Evolutionary conservation across 1,140 invertebrate species (phyloP), one percentile per base, ranked within the genome.

Genomic region (Papilio helenus): DNA sequence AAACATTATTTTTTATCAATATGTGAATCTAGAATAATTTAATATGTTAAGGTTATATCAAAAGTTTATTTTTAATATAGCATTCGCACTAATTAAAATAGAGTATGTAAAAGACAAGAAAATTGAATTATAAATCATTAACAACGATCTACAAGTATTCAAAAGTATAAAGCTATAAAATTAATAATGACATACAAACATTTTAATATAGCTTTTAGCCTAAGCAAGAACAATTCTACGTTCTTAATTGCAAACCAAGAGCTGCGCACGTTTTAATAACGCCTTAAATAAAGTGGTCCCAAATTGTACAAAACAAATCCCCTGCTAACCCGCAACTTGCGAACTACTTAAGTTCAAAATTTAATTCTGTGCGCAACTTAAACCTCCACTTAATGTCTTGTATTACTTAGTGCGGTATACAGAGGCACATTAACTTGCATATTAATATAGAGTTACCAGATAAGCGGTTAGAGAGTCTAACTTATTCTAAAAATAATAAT

Each of bases 291-390:
- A 68, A 68, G 61, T 68, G 61, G 61, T 68, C 26, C 26, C 26
- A 29, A 68, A 68, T 68, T 68, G 61, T 68, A 68, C 61, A 68
- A 68, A 68, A 68, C 61, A 68, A 68, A 68, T 29, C 61, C 61
- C 61, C 4, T 29, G 26, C 61, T 68, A 68, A 34, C 61, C 61
- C 61, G 26, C 61, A 68, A 68, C 61, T 68, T 68, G 61, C 61
- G 61, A 68, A 68, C 61, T 68, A 68, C 61, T 68, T 29, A 68
- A 68, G 61, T 68, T 29, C 26, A 68, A n/a, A 61, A 68, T 68
- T 68, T 68, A 68, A 68, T 68, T 68, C 61, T 68, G 23, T 68
- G 26, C 61, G 61, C 61, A 68, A 68, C 61, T 68, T 68, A 68
- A 68, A 68, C 61, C 61, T 68, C 26, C 26, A 68, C 14, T 68